Percentiles rank a stretch among this genome's conserved stretches.
Evolutionary conservation across 1,140 invertebrate genomes (phyloP).

Genomic region (Brachionus calyciflorus): DNA sequence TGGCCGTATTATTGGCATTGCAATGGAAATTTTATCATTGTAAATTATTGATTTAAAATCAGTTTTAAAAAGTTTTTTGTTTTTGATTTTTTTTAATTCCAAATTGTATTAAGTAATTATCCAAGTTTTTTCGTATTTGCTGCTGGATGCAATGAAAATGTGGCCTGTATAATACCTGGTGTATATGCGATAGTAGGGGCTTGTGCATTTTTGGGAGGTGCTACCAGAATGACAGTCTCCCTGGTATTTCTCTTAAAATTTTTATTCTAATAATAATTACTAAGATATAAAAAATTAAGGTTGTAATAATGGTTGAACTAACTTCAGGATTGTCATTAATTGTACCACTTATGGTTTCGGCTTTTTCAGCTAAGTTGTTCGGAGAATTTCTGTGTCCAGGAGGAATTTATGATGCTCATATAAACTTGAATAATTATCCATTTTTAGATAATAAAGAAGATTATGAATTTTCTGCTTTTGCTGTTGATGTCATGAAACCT

Average conservation of each 20-base stretch:
- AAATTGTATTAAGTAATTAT: slow-evolving; percentile 72
- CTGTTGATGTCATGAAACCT: slow-evolving; percentile 96
- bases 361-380: slow-evolving; percentile 99
- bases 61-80: too few species aligned
- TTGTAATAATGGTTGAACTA: slow-evolving; percentile 37
- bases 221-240: slow-evolving; percentile 97
- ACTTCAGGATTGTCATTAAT: slow-evolving; percentile 66
- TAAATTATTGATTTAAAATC: slow-evolving; percentile 12
- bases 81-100: too few species aligned
- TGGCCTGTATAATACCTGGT: slow-evolving; percentile 90
- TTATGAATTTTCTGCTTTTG: slow-evolving; percentile 91
- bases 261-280: slow-evolving; percentile 56
- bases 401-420: slow-evolving; percentile 98
- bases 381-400: slow-evolving; percentile 88
- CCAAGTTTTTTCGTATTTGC: slow-evolving; percentile 82
- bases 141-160: slow-evolving; percentile 75
- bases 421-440: slow-evolving; percentile 93
- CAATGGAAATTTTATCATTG: slow-evolving; percentile 70
- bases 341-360: slow-evolving; percentile 95
- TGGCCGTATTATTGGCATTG: slow-evolving; percentile 91
- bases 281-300: neutral
- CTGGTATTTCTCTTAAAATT: slow-evolving; percentile 97
- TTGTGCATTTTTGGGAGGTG: slow-evolving; percentile 93
- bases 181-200: slow-evolving; percentile 99
- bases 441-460: slow-evolving; percentile 97